Conservation (phyloP, 92 coral and sea anemone genomes). For the Plumapathes pennacea region DNA sequence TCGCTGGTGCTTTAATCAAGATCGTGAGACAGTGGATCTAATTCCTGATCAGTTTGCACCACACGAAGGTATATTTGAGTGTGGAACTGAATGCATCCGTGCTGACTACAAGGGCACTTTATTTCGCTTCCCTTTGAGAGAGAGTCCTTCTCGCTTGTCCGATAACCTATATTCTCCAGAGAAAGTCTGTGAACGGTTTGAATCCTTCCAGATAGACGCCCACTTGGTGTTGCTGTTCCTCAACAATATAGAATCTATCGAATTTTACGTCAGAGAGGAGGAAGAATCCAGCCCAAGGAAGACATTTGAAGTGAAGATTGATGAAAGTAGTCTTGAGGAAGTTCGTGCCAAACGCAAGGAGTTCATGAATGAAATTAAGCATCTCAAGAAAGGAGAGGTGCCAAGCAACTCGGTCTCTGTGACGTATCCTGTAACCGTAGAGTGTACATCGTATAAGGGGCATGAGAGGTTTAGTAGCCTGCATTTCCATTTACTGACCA, state of each 20-base stretch:
- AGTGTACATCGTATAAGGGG: constrained; percentile 17
- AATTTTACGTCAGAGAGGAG: constrained; percentile 53
- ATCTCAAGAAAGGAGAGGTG: background rate
- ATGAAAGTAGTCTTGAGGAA: constrained; percentile 37
- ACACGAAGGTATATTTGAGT: constrained; percentile 55
- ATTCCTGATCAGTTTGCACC: constrained; percentile 75
- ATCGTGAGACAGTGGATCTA: constrained; percentile 1
- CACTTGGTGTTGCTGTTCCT: constrained; percentile 69
- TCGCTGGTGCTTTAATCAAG: constrained; percentile 35
- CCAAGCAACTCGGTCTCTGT: constrained; percentile 8
- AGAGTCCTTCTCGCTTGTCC: constrained; percentile 55
- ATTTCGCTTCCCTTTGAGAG: constrained; percentile 84
- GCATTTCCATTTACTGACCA: constrained; percentile 29
- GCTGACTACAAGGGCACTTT: constrained; percentile 62
- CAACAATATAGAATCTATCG: constrained; percentile 66
- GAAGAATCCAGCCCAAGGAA: constrained; percentile 19
- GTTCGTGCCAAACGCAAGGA: constrained; percentile 56
- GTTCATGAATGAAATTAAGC: constrained; percentile 38
- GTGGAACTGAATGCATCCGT: constrained; percentile 36
- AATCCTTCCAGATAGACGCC: constrained; percentile 65
- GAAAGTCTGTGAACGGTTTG: constrained; percentile 54
- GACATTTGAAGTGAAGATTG: constrained; percentile 62
- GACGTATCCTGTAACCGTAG: constrained; percentile 38
- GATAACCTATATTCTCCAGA: constrained; percentile 64
- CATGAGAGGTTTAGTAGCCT: background rate